phyloP scores from a whole-genome alignment of 2,888 invertebrate species.

The Drosophila anceps region DNA sequence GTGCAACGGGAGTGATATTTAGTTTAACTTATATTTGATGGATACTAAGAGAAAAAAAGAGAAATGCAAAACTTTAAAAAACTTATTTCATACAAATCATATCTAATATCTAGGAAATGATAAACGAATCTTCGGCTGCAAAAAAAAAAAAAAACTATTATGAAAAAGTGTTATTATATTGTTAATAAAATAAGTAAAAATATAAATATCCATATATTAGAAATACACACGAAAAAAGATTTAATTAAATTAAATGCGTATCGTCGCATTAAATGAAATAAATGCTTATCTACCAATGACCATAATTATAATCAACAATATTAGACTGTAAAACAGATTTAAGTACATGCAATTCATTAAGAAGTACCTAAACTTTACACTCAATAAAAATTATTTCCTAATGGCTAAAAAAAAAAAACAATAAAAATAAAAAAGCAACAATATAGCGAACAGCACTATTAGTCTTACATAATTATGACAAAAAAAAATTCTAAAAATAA shows the following conservation, averaged over 20 bases:
- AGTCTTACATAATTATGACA: neutral
- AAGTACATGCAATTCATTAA: neutral
- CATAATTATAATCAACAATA: neutral
- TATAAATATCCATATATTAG: too few relatives aligned
- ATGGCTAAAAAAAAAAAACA: neutral
- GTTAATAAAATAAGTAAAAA: too few relatives aligned
- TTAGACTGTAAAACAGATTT: neutral
- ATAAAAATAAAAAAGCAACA: neutral
- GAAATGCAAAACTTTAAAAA: too few relatives aligned
- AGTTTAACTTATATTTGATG: neutral
- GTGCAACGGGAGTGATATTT: neutral
- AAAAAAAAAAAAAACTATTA: neutral
- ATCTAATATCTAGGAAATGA: too few relatives aligned
- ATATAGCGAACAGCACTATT: neutral
- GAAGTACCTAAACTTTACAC: constrained; percentile 5
- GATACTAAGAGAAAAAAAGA: too few relatives aligned
- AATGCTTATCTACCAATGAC: neutral
- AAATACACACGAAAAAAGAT: too few relatives aligned
- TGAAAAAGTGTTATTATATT: neutral
- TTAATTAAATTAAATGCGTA: too few relatives aligned
- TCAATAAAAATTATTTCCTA: neutral
- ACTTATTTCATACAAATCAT: too few relatives aligned
- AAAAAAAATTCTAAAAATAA: neutral
- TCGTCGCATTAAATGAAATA: neutral
- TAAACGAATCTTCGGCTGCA: too few relatives aligned